Conservation (phyloP, 2,113 vertebrate genomes). For the Callionymus lyra region DNA sequence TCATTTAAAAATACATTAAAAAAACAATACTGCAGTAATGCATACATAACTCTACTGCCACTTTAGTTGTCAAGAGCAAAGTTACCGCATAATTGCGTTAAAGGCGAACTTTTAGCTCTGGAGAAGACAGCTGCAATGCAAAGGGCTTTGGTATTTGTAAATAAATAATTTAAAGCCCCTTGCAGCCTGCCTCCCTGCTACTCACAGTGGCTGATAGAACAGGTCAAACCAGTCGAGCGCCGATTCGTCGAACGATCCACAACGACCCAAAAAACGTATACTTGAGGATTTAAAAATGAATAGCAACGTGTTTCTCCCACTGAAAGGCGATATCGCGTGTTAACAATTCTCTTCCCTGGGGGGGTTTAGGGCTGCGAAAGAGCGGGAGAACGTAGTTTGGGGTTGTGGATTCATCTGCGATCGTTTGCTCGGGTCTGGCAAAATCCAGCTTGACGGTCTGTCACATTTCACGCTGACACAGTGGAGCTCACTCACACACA, state of each 20-base stretch:
- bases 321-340: too few relatives aligned
- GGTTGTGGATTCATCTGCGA: slow-evolving; percentile 28
- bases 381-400: not conserved
- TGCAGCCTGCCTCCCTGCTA: slow-evolving; percentile 49
- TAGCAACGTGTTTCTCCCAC: not conserved
- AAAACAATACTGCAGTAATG: too few relatives aligned
- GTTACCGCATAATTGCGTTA: slow-evolving; percentile 20
- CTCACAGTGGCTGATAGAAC: slow-evolving; percentile 42
- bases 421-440: slow-evolving; percentile 44
- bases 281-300: fast-evolving
- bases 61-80: too few relatives aligned
- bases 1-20: too few relatives aligned
- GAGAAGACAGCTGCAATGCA: slow-evolving; percentile 54
- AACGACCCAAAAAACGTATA: not conserved
- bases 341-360: too few relatives aligned
- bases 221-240: slow-evolving; percentile 31
- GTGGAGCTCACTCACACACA: slow-evolving; percentile 26
- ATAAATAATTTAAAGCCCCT: slow-evolving; percentile 66
- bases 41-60: too few relatives aligned
- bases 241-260: not conserved
- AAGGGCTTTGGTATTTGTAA: slow-evolving; percentile 52
- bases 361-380: not conserved
- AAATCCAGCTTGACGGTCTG: slow-evolving; percentile 65
- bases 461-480: slow-evolving; percentile 72
- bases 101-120: slow-evolving; percentile 25